phyloP scores from a whole-genome alignment of 2,888 invertebrate species.

The Hyppa rectilinea region DNA sequence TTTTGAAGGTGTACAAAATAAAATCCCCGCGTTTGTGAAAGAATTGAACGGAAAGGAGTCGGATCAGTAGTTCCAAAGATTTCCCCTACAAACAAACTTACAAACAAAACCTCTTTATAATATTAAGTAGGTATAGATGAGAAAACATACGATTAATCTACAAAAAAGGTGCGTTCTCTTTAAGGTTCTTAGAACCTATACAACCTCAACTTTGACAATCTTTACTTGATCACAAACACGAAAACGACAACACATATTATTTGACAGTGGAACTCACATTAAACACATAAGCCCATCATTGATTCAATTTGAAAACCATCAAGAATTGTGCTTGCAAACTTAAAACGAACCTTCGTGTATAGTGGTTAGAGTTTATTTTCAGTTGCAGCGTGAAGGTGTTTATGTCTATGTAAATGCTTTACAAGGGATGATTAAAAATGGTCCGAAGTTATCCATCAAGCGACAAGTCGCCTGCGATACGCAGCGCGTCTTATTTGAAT shows the following conservation, averaged over 20 bases:
- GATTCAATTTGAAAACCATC: constrained; percentile 65
- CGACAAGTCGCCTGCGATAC: constrained; percentile 82
- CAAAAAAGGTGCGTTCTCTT: neutral
- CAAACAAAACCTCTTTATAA: too few relatives aligned
- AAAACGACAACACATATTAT: constrained; percentile 72
- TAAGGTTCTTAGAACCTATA: constrained; percentile 21
- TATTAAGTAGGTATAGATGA: too few relatives aligned
- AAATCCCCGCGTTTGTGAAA: too few relatives aligned
- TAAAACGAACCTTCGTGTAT: constrained; percentile 19
- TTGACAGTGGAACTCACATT: constrained; percentile 77
- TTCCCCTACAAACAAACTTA: too few relatives aligned
- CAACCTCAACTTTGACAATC: constrained; percentile 54
- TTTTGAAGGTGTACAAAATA: too few relatives aligned
- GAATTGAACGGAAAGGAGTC: too few relatives aligned
- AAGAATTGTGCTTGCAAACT: neutral
- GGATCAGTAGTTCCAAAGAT: too few relatives aligned
- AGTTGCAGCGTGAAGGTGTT: constrained; percentile 32
- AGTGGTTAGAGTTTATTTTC: constrained; percentile 39
- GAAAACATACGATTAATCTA: neutral
- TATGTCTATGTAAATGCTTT: constrained; percentile 45
- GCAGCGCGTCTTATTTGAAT: constrained; percentile 86
- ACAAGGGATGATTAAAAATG: constrained; percentile 86
- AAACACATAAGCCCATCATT: constrained; percentile 59
- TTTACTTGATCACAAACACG: constrained; percentile 51
- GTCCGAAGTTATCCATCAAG: constrained; percentile 86